Evolutionary conservation across 2,797 vertebrate species (phyloP).

Genomic region (Fundulus diaphanus): DNA sequence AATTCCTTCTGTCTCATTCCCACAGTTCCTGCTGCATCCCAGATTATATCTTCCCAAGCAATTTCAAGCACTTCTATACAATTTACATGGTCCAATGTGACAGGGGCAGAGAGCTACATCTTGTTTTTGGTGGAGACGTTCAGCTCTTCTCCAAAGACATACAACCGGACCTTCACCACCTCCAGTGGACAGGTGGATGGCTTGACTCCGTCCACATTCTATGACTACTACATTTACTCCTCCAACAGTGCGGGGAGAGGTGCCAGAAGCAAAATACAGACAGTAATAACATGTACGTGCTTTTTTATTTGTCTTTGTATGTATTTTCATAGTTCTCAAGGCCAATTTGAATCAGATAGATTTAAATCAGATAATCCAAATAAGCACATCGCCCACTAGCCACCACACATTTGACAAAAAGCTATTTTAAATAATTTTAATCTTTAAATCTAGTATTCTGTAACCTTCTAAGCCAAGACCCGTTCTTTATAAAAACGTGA

Average conservation of each 20-base stretch:
- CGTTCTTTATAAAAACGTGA: not conserved
- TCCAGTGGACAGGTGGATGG: constrained; percentile 52
- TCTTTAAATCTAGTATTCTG: not conserved
- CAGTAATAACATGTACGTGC: constrained; percentile 80
- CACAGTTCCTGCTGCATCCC: constrained; percentile 78
- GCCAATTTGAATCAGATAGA: too few species aligned
- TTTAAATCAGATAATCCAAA: too few species aligned
- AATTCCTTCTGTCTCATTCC: constrained; percentile 19
- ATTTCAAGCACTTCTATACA: constrained; percentile 77
- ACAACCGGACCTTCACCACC: constrained; percentile 62
- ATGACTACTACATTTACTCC: constrained; percentile 74
- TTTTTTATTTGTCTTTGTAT: not conserved
- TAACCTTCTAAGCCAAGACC: not conserved
- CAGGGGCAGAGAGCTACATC: constrained; percentile 72
- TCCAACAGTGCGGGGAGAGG: constrained; percentile 78
- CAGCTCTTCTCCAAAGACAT: not conserved
- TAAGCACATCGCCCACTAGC: not conserved
- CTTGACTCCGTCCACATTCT: constrained; percentile 70
- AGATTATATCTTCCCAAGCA: constrained; percentile 70
- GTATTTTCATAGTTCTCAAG: not conserved
- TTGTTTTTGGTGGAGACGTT: constrained; percentile 61
- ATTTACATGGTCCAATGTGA: constrained; percentile 74
- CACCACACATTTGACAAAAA: not conserved
- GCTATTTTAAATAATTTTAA: not conserved
- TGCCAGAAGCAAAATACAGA: constrained; percentile 59